Evolutionary conservation across 2,888 invertebrate genomes (phyloP), one percentile per base, ranked within the genome.

Genomic region (Hylaea fasciaria): DNA sequence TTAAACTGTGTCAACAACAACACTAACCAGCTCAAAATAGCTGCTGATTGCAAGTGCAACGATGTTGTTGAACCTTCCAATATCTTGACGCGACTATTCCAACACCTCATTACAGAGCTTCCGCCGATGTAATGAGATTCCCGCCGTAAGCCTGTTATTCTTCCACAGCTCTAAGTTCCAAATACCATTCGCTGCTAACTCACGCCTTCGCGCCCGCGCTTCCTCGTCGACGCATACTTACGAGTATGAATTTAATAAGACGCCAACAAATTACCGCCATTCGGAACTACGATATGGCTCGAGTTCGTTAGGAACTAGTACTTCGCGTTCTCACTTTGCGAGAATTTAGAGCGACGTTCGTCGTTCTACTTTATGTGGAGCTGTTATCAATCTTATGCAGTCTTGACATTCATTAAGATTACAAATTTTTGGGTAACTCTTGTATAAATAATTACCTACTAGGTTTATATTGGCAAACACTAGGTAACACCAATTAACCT

Each of bases 231-330:
- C 78, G 85, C 82, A 83, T 85, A 85, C 85, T 87, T 85, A 62
- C 48, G 56, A 57, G 43, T 62, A 86, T 83, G 85, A 87, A 86
- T 87, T 86, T 85, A 87, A 88, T 86, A 86, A 88, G 85, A 78
- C 78, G 76, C 72, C 82, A 86, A 86, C 85, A 84, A 87, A 86
- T 86, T 85, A 87, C 80, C 74, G 66, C 71, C 73, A 69, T 73
- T 73, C 76, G 73, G 72, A 78, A 78, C 77, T 79, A 80, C 68
- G 74, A 66, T 75, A 75, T 76, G 73, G 71, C 67, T 43, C 55
- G 63, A 60, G 56, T 68, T 70, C 66, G 66, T 68, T 70, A 63
- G 60, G 60, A 65, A 65, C 55, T 61, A 49, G 61, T 16, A 40
- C 55, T 35, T 13, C 10, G 14, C 50, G 28, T 29, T 48, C n/a